These are phyloP conservation scores for Microctonus brassicae DNA, from an alignment of 2,888 invertebrate species.

Conservation along the genomic window DNA sequence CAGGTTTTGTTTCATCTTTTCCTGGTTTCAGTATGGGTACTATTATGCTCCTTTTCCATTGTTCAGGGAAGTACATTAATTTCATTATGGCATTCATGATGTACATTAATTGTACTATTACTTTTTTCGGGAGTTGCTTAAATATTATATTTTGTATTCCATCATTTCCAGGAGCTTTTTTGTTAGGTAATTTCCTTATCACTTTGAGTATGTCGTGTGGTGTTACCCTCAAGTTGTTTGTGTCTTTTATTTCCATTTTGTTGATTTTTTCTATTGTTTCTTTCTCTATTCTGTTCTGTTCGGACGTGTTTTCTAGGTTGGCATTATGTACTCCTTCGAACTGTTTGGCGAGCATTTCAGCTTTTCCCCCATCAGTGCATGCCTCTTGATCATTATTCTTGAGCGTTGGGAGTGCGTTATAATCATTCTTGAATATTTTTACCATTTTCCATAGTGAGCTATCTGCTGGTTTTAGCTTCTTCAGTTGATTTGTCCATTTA, in stretches of 20 bases:
- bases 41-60: slow-evolving; percentile 37
- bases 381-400: slow-evolving; percentile 29
- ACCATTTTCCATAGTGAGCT: slow-evolving; percentile 28
- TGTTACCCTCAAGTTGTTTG: not conserved
- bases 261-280: slow-evolving; percentile 2
- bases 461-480: slow-evolving; percentile 28
- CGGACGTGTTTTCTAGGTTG: slow-evolving; percentile 36
- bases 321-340: slow-evolving; percentile 42
- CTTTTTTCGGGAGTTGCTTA: slow-evolving; percentile 5
- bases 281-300: slow-evolving; percentile 31
- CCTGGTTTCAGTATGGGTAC: slow-evolving; percentile 40
- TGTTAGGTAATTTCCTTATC: slow-evolving; percentile 17
- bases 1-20: slow-evolving; percentile 20
- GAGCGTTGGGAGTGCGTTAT: slow-evolving; percentile 35
- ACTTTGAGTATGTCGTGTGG: no score
- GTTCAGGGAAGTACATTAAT: not conserved
- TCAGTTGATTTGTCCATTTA: slow-evolving; percentile 28
- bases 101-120: not conserved
- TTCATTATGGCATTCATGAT: slow-evolving; percentile 12
- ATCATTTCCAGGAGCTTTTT: slow-evolving; percentile 32
- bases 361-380: slow-evolving; percentile 42
- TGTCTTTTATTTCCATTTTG: not conserved
- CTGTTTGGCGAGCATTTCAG: slow-evolving; percentile 39
- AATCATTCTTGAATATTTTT: slow-evolving; percentile 32
- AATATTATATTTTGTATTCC: slow-evolving; percentile 14